Evolutionary conservation across 2,113 vertebrate species (phyloP), one percentile per base, ranked within the genome.

Genomic region (Climacteris rufus): DNA sequence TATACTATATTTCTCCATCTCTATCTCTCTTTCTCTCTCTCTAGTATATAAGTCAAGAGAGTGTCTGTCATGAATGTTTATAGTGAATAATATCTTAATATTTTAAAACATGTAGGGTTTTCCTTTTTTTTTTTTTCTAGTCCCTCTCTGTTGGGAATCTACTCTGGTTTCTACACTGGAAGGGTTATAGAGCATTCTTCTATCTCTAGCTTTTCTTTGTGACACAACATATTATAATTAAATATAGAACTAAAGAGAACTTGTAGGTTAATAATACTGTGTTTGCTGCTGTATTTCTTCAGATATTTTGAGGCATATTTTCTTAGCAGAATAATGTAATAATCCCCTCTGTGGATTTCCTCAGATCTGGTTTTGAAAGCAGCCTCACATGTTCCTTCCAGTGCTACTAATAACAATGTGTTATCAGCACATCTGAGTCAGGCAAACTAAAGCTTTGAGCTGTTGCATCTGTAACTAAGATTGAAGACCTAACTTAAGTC

Each of bases 401-500:
- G 49, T 88, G 52, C 53, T 88, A 33, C 71, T 66, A 87, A 90
- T 96, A 86, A 56, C 12, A 5, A 88, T 54, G 44, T 72, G 45
- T 83, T 96, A 92, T 64, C 84, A 83, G 60, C 53, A 90, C 35
- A 92, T 96, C 93, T 89, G 54, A 52, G 76, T 80, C 47, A 69
- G 71, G 42, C 59, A 93, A 60, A 53, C 17, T 89, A 70, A 66
- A 42, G 59, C 83, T 94, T 80, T 87, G 74, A 85, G 84, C 8
- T 5, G 64, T 57, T 81, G 50, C 54, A 64, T 78, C 92, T 85
- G 28, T 70, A 86, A 56, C 54, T 60, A 77, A 56, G 57, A 77
- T 42, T 76, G 79, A 79, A 84, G 76, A 93, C 35, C 8, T 70
- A 88, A 31, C 14, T 92, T 63, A 76, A 80, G 45, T 82, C 4